Evolutionary conservation across 2,113 vertebrate species (phyloP), one percentile per base, ranked within the genome.

Genomic region (Delphinus delphis): DNA sequence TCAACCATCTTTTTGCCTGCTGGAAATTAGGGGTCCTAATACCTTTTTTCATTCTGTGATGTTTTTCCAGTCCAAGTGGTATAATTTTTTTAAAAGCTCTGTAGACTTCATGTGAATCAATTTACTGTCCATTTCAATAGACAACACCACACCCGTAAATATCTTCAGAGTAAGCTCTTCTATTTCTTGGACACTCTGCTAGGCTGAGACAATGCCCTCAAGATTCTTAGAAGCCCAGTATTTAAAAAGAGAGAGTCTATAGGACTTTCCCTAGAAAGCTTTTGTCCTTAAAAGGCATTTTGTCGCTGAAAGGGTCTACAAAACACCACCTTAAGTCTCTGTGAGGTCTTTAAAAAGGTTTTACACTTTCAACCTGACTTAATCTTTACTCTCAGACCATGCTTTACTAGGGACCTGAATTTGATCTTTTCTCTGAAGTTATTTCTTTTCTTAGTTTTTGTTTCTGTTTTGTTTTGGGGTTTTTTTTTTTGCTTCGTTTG

Each of bases 381-480:
- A 74, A 86, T 92, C 73, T 97, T 95, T 84, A 73, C 58, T 60
- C 38, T 81, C 41, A 95, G 89, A 70, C 76, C n/a, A 77, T 87
- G 33, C 26, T 87, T 94, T 94, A 70, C 60, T 65, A 71, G 12
- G 62, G 38, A 79, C 36, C 60, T 90, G 76, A 92, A 88, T 96
- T 96, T 93, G 86, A 94, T 93, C 63, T 94, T 94, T 96, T 90
- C 84, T 96, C 80, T 81, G 53, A 96, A 31, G 58, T 17, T 67
- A 84, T 90, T 96, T 95, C 63, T 96, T 95, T 76, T 80, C 67
- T 33, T 15, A n/a, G 55, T n/a, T 91, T 95, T 67, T 88, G 31
- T 38, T 80, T 62, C 33, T 26, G 62, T 11, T 28, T 63, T 63
- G 8, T 26, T 63, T 62, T 25, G 60, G 23, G 7, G 7, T 60